These are phyloP conservation scores for Sesia apiformis DNA, from an alignment of 2,888 invertebrate species.

Conservation along the genomic window DNA sequence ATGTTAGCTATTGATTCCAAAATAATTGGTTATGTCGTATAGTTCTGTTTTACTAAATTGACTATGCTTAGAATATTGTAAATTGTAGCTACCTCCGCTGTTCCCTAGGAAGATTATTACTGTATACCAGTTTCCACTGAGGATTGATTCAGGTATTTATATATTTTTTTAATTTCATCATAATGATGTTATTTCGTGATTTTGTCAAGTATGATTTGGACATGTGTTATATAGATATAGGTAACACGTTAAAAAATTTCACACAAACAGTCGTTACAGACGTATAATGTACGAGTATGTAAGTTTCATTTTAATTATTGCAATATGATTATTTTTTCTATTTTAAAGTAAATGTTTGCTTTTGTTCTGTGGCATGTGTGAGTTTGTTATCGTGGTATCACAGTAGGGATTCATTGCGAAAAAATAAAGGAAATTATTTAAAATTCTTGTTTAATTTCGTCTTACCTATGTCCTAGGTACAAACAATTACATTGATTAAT, in stretches of 20 bases:
- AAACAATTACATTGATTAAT: no score
- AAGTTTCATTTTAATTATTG: no score
- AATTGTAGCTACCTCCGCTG: conserved; percentile 51
- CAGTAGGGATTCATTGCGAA: no score
- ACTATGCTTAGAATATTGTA: conserved; percentile 18
- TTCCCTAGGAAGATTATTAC: conserved; percentile 49
- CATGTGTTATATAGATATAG: conserved; percentile 23
- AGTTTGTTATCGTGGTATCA: no score
- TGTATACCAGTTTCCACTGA: conserved; percentile 61
- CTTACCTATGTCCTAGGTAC: no score
- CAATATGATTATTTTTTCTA: no score
- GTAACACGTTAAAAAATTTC: neutral
- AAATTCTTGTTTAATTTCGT: no score
- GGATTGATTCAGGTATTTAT: conserved; percentile 72
- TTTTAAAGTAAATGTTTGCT: no score
- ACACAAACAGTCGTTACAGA: neutral
- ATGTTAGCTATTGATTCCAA: conserved; percentile 25
- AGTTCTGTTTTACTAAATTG: neutral
- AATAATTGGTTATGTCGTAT: conserved; percentile 30
- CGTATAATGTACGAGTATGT: no score
- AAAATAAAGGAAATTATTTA: no score
- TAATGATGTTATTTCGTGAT: conserved; percentile 40
- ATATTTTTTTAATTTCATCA: conserved; percentile 38
- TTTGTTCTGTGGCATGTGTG: no score
- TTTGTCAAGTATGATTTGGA: conserved; percentile 40